Percentiles rank a stretch among this genome's conserved stretches.
These are phyloP conservation scores for Drosophila athabasca DNA, from an alignment of 1,140 invertebrate genomes.

Conservation along the genomic window DNA sequence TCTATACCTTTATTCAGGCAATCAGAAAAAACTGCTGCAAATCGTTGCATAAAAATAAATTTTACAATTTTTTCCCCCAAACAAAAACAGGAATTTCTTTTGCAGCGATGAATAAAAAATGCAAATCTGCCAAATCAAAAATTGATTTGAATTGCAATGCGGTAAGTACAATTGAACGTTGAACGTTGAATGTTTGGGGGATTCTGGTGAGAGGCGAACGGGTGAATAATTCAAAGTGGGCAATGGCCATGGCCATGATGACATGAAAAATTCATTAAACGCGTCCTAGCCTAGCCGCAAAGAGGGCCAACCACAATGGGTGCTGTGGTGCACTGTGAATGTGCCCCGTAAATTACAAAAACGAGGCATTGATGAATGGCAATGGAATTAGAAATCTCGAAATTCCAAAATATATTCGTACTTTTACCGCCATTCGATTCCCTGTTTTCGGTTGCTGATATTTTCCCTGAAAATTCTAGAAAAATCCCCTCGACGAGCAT, in stretches of 20 bases:
- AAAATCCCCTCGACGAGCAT: conserved; percentile 5
- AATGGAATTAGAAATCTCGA: conserved; percentile 41
- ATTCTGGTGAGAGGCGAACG: background rate
- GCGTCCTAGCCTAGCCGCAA: conserved; percentile 63
- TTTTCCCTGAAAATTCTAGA: background rate
- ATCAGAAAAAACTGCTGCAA: conserved; percentile 10
- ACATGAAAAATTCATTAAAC: conserved; percentile 79
- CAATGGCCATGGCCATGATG: conserved; percentile 32
- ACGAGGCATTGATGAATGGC: conserved; percentile 26
- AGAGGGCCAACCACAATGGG: conserved; percentile 48
- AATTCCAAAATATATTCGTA: conserved; percentile 16
- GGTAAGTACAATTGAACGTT: conserved; percentile 71
- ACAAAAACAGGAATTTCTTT: conserved; percentile 36
- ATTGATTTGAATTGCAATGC: conserved; percentile 77
- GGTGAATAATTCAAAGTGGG: conserved; percentile 46
- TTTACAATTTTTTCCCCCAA: conserved; percentile 48
- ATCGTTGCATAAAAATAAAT: conserved; percentile 43
- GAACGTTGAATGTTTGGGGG: conserved; percentile 44
- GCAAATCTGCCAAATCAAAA: conserved; percentile 68
- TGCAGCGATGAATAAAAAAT: conserved; percentile 44
- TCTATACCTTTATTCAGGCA: too few relatives aligned
- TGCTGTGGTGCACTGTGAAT: conserved; percentile 10
- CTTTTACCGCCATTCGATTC: too few relatives aligned
- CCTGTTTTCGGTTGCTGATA: too few relatives aligned
- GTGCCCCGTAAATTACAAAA: conserved; percentile 38